phyloP scores from a whole-genome alignment of 1,140 invertebrate species.

The Drosophila arizonae region DNA sequence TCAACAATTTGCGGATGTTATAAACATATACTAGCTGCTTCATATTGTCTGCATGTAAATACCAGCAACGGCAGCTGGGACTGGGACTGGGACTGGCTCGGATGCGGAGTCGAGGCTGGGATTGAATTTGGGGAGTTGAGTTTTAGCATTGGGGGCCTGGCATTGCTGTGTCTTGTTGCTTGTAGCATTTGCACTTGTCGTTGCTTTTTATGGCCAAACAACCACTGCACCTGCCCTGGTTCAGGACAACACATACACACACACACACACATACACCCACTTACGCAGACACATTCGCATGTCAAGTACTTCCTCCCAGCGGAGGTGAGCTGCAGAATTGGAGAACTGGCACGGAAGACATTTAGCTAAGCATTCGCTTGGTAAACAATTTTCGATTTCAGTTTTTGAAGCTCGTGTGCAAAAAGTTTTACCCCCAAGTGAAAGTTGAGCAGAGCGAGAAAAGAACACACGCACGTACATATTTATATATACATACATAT shows the following conservation, averaged over 20 bases:
- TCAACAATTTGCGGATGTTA: constrained; percentile 81
- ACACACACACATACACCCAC: constrained; percentile 1
- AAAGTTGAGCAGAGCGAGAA: constrained; percentile 54
- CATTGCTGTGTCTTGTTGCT: background rate
- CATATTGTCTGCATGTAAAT: constrained; percentile 80
- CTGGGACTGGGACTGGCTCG: constrained; percentile 8
- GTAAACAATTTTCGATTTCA: constrained; percentile 79
- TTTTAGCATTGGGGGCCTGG: background rate
- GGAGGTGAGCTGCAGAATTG: constrained; percentile 35
- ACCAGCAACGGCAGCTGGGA: constrained; percentile 62
- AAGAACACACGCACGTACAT: constrained; percentile 28
- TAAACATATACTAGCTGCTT: constrained; percentile 79
- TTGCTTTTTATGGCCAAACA: constrained; percentile 69
- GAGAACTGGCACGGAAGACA: constrained; percentile 76
- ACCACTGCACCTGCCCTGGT: constrained; percentile 61
- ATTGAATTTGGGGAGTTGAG: background rate
- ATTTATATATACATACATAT: constrained; percentile 2
- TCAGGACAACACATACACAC: constrained; percentile 14
- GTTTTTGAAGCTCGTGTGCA: constrained; percentile 72
- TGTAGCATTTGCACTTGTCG: constrained; percentile 68
- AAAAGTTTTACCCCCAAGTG: constrained; percentile 64
- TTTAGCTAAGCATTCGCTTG: constrained; percentile 78
- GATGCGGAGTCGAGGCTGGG: background rate
- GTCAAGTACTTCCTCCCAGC: constrained; percentile 65
- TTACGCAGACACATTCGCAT: constrained; percentile 1